Evolutionary conservation across 2,797 vertebrate species (phyloP).

Genomic region (Myripristis jacobus): DNA sequence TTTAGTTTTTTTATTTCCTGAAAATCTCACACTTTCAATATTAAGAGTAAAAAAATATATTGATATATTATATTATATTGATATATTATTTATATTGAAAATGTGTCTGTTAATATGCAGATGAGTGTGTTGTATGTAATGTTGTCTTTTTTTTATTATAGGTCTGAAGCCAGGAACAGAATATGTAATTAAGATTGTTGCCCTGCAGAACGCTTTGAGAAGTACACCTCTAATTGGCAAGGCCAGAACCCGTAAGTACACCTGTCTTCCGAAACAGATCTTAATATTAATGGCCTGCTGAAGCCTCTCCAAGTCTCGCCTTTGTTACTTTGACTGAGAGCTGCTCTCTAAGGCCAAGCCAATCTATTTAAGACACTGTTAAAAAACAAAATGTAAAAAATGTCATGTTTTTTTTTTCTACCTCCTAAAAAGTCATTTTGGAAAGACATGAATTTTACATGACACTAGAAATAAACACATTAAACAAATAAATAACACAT

Average conservation of each 20-base stretch:
- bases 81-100: not conserved
- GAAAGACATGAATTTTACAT: too few relatives aligned
- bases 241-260: slow-evolving; percentile 92
- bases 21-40: too few relatives aligned
- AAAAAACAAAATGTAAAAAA: too few relatives aligned
- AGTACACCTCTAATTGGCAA: slow-evolving; percentile 91
- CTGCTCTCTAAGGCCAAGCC: too few relatives aligned
- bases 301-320: not conserved
- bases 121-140: too few relatives aligned
- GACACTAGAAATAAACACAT: too few relatives aligned
- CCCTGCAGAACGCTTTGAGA: slow-evolving; percentile 91
- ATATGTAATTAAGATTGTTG: slow-evolving; percentile 91
- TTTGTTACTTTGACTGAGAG: too few relatives aligned
- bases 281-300: not conserved
- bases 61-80: too few relatives aligned
- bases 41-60: not conserved
- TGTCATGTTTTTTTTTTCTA: too few relatives aligned
- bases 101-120: not conserved
- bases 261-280: not conserved
- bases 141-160: slow-evolving; percentile 61
- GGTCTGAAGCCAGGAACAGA: slow-evolving; percentile 93
- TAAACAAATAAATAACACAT: too few relatives aligned
- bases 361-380: too few relatives aligned
- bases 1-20: not conserved
- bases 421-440: too few relatives aligned